A percentile compares a stretch with the other conserved stretches of the same genome.
phyloP scores from a whole-genome alignment of 1,140 invertebrate genomes.

The Cydia amplana region DNA sequence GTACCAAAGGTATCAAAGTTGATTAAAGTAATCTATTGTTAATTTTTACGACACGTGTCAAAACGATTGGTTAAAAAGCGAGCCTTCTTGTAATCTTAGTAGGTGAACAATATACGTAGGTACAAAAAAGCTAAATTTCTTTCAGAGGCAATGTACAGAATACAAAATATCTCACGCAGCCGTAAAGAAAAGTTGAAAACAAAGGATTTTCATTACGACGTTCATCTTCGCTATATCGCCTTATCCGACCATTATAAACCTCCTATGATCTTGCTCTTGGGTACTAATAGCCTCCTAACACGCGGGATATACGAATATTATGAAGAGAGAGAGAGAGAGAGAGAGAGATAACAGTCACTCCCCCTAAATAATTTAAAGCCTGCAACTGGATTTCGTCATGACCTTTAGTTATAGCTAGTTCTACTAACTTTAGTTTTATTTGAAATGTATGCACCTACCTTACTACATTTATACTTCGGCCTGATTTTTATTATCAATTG shows the following conservation, averaged over 20 bases:
- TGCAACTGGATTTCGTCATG: neutral
- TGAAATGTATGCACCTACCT: no score
- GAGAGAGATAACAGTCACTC: neutral
- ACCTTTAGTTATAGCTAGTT: neutral
- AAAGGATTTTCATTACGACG: slow-evolving; percentile 29
- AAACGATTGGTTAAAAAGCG: no score
- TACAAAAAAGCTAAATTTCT: slow-evolving; percentile 1
- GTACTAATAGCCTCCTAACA: slow-evolving; percentile 17
- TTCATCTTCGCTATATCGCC: slow-evolving; percentile 24
- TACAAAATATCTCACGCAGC: slow-evolving; percentile 9
- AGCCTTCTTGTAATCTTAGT: neutral
- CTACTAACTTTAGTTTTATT: neutral
- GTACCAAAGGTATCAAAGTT: no score
- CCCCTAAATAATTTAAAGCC: neutral
- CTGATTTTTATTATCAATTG: no score
- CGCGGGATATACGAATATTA: slow-evolving; percentile 10
- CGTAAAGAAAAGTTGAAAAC: slow-evolving; percentile 29
- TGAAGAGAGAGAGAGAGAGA: no score
- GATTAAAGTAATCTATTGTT: no score
- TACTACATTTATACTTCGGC: no score
- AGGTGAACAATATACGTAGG: neutral
- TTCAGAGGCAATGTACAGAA: slow-evolving; percentile 15
- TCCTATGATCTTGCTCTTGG: slow-evolving; percentile 22
- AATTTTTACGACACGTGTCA: no score
- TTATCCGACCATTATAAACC: slow-evolving; percentile 23